These are phyloP conservation scores for Amaurobius ferox DNA, from an alignment of 2,888 invertebrate genomes.

Conservation along the genomic window DNA sequence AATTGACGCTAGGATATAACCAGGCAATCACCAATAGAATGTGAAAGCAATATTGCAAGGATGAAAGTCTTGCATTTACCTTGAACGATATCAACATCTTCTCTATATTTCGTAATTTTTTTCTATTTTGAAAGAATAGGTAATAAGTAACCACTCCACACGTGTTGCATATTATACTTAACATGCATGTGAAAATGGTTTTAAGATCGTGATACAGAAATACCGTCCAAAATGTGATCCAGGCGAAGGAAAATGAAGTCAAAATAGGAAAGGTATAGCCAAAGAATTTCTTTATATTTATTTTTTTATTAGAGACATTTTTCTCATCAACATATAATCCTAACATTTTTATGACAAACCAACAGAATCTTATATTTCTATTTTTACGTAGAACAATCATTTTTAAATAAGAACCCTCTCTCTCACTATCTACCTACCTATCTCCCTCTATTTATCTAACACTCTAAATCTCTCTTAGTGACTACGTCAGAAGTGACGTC, in stretches of 20 bases:
- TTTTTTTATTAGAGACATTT: background rate
- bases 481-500: too few relatives aligned
- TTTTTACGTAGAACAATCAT: background rate
- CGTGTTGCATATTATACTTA: background rate
- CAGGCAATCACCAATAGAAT: background rate
- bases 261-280: background rate
- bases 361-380: background rate
- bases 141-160: background rate
- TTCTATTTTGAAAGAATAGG: background rate
- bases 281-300: background rate
- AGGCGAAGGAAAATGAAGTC: background rate
- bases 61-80: background rate
- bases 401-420: too few relatives aligned
- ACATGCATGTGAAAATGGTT: background rate
- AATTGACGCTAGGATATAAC: background rate
- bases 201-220: background rate
- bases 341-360: background rate
- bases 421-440: too few relatives aligned
- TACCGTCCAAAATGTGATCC: background rate
- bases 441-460: too few relatives aligned
- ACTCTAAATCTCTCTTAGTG: too few relatives aligned
- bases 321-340: background rate
- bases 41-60: background rate
- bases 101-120: background rate
- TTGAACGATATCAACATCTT: background rate